These are phyloP conservation scores for Puma concolor DNA, from an alignment of 2,113 vertebrate genomes.

Conservation along the genomic window DNA sequence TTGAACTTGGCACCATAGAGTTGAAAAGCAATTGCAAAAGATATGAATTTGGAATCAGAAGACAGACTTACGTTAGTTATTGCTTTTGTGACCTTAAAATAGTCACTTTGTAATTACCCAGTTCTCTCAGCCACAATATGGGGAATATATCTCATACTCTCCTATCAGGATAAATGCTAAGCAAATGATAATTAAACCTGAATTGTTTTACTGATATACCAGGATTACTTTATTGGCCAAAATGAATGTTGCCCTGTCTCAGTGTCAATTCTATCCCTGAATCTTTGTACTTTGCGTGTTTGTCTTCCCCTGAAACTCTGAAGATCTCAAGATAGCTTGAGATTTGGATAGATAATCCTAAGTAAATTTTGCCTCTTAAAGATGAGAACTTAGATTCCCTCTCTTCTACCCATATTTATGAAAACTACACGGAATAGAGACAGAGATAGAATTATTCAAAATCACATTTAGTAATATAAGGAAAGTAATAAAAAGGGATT, in stretches of 20 bases:
- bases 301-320: background rate
- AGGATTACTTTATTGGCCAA: background rate
- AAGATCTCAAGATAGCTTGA: background rate
- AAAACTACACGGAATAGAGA: background rate
- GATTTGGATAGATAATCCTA: background rate
- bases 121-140: background rate
- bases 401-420: background rate
- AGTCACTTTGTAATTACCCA: background rate
- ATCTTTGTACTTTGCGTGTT: background rate
- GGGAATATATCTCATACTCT: background rate
- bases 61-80: background rate
- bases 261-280: background rate
- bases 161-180: background rate
- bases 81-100: background rate
- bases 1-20: background rate
- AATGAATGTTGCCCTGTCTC: background rate
- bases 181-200: background rate
- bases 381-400: background rate
- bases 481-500: conserved; percentile 5
- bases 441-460: background rate
- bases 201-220: background rate
- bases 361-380: background rate
- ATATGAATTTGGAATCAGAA: background rate
- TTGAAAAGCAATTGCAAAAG: background rate
- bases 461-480: background rate